Evolutionary conservation across 2,888 invertebrate genomes (phyloP).

Genomic region (Cristatella mucedo): DNA sequence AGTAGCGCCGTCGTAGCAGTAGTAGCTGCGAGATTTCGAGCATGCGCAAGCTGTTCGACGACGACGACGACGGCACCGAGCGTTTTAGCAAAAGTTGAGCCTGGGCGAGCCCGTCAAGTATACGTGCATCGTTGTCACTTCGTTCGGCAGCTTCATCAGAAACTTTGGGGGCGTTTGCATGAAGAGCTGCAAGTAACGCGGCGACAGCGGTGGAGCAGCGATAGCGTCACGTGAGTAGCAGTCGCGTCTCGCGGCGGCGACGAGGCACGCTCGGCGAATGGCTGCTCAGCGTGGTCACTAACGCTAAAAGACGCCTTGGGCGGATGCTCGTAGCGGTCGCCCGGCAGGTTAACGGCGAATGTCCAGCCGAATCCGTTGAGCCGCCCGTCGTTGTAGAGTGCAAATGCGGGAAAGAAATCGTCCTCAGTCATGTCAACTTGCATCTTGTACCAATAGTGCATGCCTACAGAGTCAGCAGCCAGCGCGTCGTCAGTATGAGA

Average conservation of each 20-base stretch:
- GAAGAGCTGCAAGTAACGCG: no score
- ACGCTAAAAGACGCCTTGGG: conserved; percentile 2
- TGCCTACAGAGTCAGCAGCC: conserved; percentile 19
- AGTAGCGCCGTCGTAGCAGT: no score
- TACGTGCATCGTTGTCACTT: conserved; percentile 15
- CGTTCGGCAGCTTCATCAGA: no score
- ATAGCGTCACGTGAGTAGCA: no score
- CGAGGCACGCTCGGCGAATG: not conserved
- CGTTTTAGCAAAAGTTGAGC: conserved; percentile 10
- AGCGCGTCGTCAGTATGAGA: no score
- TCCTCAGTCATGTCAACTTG: conserved; percentile 20
- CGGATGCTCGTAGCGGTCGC: conserved; percentile 18
- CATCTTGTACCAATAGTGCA: conserved; percentile 24
- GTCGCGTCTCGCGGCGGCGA: no score
- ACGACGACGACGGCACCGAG: no score
- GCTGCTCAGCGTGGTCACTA: conserved; percentile 1
- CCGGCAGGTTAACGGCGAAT: conserved; percentile 10
- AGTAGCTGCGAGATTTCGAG: no score
- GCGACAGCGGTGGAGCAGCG: no score
- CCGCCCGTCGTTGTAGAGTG: conserved; percentile 23
- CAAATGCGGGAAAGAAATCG: conserved; percentile 22
- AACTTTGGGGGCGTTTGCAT: no score
- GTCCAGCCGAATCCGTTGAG: conserved; percentile 27
- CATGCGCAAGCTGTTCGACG: no score
- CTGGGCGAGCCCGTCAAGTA: conserved; percentile 13